phyloP scores from a whole-genome alignment of 2,797 vertebrate genomes.

The Yasuhikotakia modesta region DNA sequence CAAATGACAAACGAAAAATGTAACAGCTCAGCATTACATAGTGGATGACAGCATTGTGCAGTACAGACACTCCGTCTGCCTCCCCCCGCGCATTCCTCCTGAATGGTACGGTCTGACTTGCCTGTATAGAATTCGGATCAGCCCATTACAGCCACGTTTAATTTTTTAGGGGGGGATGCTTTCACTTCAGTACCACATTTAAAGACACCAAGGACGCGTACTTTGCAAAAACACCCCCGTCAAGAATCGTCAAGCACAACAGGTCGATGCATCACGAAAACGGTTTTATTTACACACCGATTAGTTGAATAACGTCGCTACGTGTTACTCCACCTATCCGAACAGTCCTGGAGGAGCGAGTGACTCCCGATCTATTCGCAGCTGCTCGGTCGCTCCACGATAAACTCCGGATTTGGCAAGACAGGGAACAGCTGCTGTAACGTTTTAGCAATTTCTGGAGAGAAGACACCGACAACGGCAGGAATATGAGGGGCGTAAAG shows the following conservation, averaged over 20 bases:
- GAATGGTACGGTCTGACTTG: slow-evolving; percentile 62
- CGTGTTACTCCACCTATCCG: slow-evolving; percentile 43
- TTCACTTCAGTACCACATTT: slow-evolving; percentile 7
- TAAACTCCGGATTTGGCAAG: slow-evolving; percentile 62
- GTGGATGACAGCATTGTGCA: neutral
- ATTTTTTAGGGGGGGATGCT: slow-evolving; percentile 50
- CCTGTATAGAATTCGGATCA: slow-evolving; percentile 57
- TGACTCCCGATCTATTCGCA: slow-evolving; percentile 65
- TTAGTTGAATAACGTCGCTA: slow-evolving; percentile 1
- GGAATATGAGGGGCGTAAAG: slow-evolving; percentile 17
- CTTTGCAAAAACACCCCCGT: neutral
- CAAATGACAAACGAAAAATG: slow-evolving; percentile 16
- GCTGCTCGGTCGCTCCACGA: slow-evolving; percentile 50
- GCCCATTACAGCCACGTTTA: slow-evolving; percentile 53
- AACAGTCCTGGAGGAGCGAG: slow-evolving; percentile 48
- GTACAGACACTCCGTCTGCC: slow-evolving; percentile 8
- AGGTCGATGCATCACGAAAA: neutral
- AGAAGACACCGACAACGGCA: neutral
- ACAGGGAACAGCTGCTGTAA: slow-evolving; percentile 60
- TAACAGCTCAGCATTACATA: slow-evolving; percentile 16
- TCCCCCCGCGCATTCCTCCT: slow-evolving; percentile 53
- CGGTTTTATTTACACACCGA: neutral
- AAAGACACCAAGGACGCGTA: neutral
- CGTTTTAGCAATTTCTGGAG: slow-evolving; percentile 53
- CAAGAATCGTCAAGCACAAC: neutral